Percentiles rank a stretch among this genome's conserved stretches.
Conservation (phyloP, 2,113 vertebrate species). For the Zingel zingel region DNA sequence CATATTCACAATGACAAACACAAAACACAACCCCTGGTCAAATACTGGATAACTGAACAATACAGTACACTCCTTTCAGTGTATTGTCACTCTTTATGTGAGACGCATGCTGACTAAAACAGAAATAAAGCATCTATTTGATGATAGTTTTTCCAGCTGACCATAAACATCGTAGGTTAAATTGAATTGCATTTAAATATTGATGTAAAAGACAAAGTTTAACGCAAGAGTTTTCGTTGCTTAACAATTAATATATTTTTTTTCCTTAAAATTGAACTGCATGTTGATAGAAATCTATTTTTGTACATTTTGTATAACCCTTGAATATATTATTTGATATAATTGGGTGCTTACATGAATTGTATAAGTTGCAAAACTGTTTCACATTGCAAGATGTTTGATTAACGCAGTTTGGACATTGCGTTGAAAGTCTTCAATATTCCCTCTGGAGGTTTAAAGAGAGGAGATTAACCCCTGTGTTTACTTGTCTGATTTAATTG, state of each 20-base stretch:
- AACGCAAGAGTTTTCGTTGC: background rate
- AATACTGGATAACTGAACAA: background rate
- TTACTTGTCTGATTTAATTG: slow-evolving; percentile 85
- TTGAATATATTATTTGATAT: background rate
- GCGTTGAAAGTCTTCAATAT: slow-evolving; percentile 59
- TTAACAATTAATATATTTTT: background rate
- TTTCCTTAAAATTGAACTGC: background rate
- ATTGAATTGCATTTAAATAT: background rate
- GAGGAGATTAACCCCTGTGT: slow-evolving; percentile 81
- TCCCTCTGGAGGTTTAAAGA: slow-evolving; percentile 75
- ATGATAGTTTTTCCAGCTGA: background rate
- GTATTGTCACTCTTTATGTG: background rate
- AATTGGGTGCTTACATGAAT: background rate
- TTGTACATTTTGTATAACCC: background rate
- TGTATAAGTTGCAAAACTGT: background rate
- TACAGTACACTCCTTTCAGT: background rate
- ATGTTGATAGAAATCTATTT: background rate
- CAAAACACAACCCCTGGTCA: background rate
- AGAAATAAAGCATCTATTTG: background rate
- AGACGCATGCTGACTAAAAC: background rate
- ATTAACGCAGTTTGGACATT: slow-evolving; percentile 32
- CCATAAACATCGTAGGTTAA: background rate
- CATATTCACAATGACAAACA: background rate
- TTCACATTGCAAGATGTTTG: slow-evolving; percentile 6
- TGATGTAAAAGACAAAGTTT: background rate